These are phyloP conservation scores for Siderastrea siderea DNA, from an alignment of 92 coral and sea anemone genomes.

Conservation along the genomic window DNA sequence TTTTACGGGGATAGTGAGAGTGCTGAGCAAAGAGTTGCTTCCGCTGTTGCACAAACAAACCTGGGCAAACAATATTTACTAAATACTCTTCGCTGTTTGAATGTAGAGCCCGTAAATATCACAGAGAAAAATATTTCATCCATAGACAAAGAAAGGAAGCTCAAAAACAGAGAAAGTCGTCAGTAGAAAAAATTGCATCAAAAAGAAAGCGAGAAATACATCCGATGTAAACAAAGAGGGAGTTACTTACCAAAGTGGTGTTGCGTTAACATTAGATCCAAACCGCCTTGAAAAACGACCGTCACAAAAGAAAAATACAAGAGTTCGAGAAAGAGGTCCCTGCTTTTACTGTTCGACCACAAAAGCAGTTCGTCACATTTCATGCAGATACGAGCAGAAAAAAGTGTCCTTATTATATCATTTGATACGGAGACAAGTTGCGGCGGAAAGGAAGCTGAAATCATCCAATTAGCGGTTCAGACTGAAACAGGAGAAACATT, in stretches of 20 bases:
- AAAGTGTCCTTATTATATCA: neutral
- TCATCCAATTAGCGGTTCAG: neutral
- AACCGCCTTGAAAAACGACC: neutral
- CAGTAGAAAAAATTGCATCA: neutral
- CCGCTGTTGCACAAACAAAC: slow-evolving; percentile 8
- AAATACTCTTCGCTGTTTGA: too few relatives aligned
- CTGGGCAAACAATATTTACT: neutral
- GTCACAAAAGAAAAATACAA: too few relatives aligned
- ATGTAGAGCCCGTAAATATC: too few relatives aligned
- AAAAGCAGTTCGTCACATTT: neutral
- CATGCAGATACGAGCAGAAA: neutral
- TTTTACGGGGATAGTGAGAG: neutral
- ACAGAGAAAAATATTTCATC: neutral
- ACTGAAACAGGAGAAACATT: too few relatives aligned
- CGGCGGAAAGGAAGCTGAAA: neutral
- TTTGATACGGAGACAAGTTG: slow-evolving; percentile 9
- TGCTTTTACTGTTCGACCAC: too few relatives aligned
- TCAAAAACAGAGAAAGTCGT: neutral
- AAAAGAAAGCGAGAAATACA: neutral
- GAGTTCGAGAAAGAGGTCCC: slow-evolving; percentile 6
- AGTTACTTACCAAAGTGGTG: slow-evolving; percentile 1
- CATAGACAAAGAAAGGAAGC: neutral
- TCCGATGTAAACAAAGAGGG: neutral
- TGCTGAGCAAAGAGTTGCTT: neutral
- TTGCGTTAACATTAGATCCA: neutral